These are phyloP conservation scores for Drosophila truncata DNA, from an alignment of 1,140 invertebrate genomes.

Conservation along the genomic window DNA sequence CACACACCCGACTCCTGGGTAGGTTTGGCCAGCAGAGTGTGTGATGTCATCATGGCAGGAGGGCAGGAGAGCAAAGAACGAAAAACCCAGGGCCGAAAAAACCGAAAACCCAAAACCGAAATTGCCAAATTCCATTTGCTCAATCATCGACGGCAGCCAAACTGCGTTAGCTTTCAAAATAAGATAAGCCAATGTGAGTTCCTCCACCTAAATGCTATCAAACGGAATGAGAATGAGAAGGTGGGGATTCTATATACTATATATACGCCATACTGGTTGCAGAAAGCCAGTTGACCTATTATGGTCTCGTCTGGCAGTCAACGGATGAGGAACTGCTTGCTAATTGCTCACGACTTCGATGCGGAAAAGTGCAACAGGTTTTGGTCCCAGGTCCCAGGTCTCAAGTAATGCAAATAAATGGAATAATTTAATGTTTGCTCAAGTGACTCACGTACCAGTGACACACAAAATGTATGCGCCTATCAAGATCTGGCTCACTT, in stretches of 20 bases:
- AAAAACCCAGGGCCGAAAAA: conserved; percentile 32
- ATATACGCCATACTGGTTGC: conserved; percentile 1
- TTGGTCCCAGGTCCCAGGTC: conserved; percentile 9
- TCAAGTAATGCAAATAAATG: conserved; percentile 36
- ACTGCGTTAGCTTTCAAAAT: conserved; percentile 48
- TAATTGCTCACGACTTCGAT: conserved; percentile 73
- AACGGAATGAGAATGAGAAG: conserved; percentile 5
- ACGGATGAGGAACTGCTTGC: conserved; percentile 59
- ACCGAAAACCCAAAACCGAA: conserved; percentile 31
- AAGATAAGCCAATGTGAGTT: conserved; percentile 62
- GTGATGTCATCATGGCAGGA: conserved; percentile 64
- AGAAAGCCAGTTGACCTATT: conserved; percentile 61
- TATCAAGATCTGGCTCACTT: conserved; percentile 31
- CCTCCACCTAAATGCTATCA: conserved; percentile 37
- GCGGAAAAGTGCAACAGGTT: conserved; percentile 80
- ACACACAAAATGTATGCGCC: conserved; percentile 2
- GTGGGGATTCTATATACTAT: conserved; percentile 9
- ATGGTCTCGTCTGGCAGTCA: conserved; percentile 43
- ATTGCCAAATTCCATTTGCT: conserved; percentile 64
- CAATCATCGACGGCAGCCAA: conserved; percentile 50
- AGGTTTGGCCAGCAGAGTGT: conserved; percentile 41
- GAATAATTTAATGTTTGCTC: conserved; percentile 26
- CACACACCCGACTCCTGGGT: conserved; percentile 21
- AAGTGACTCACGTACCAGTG: conserved; percentile 35
- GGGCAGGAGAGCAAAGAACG: neutral